Evolutionary conservation across 2,113 vertebrate genomes (phyloP).

Genomic region (Gambusia affinis): DNA sequence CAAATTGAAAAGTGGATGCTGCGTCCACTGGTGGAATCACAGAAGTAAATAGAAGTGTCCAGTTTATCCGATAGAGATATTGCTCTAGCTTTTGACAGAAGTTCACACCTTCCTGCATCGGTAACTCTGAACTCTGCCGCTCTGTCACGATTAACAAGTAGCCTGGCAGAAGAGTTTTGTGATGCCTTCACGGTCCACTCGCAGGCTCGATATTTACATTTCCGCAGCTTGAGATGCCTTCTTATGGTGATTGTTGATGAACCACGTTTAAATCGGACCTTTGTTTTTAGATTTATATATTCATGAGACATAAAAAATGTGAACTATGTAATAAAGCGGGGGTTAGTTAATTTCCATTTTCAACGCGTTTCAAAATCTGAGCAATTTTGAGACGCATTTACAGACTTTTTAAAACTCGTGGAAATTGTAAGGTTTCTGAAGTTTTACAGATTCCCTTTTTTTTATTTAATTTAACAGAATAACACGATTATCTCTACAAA

Average conservation of each 20-base stretch:
- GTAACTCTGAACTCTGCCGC: slow-evolving; percentile 47
- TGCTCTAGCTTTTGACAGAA: slow-evolving; percentile 15
- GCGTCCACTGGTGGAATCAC: neutral
- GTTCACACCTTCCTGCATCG: slow-evolving; percentile 44
- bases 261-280: neutral
- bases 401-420: too few relatives aligned
- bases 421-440: too few relatives aligned
- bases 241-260: neutral
- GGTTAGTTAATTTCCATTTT: too few relatives aligned
- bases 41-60: neutral
- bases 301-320: too few relatives aligned
- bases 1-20: too few relatives aligned
- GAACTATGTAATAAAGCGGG: too few relatives aligned
- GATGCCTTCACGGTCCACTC: slow-evolving; percentile 61
- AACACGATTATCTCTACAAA: too few relatives aligned
- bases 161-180: slow-evolving; percentile 9
- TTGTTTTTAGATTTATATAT: neutral
- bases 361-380: too few relatives aligned
- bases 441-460: too few relatives aligned
- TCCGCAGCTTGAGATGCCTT: slow-evolving; percentile 10
- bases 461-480: too few relatives aligned
- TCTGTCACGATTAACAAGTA: slow-evolving; percentile 29
- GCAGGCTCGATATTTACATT: slow-evolving; percentile 28
- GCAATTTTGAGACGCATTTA: too few relatives aligned
- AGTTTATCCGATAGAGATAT: neutral